Percentiles rank a stretch among this genome's conserved stretches.
phyloP scores from a whole-genome alignment of 2,797 vertebrate genomes.

The Lutjanus campechanus region DNA sequence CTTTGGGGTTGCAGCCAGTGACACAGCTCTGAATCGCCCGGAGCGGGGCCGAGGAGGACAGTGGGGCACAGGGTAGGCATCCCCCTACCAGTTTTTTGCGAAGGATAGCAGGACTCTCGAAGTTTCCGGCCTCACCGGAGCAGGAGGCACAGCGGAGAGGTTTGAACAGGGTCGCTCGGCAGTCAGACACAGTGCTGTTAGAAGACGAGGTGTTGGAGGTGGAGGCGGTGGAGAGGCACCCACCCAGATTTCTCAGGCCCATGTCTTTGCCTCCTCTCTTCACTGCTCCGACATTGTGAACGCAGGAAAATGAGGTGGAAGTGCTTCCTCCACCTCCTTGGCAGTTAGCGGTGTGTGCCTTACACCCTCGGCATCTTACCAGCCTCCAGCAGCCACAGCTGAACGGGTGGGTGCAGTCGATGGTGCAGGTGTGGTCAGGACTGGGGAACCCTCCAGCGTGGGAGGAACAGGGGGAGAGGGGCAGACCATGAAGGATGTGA shows the following conservation, averaged over 20 bases:
- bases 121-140: slow-evolving; percentile 80
- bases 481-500: slow-evolving; percentile 80
- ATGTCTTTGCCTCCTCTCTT: slow-evolving; percentile 78
- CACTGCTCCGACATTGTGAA: slow-evolving; percentile 73
- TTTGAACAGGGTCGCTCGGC: slow-evolving; percentile 81
- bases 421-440: slow-evolving; percentile 88
- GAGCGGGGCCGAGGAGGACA: slow-evolving; percentile 85
- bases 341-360: slow-evolving; percentile 73
- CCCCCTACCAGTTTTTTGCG: slow-evolving; percentile 86
- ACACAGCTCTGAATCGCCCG: slow-evolving; percentile 88
- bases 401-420: slow-evolving; percentile 87
- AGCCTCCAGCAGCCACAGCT: slow-evolving; percentile 90
- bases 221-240: slow-evolving; percentile 86
- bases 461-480: slow-evolving; percentile 85
- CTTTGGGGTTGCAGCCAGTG: slow-evolving; percentile 87
- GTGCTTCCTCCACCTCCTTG: slow-evolving; percentile 79
- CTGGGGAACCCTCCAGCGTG: slow-evolving; percentile 85
- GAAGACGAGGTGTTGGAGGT: slow-evolving; percentile 88
- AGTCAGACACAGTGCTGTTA: slow-evolving; percentile 86
- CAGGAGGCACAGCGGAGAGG: slow-evolving; percentile 86
- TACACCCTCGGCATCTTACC: slow-evolving; percentile 82
- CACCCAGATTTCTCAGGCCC: slow-evolving; percentile 85
- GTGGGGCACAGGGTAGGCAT: slow-evolving; percentile 86
- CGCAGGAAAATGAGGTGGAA: slow-evolving; percentile 82
- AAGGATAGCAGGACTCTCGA: slow-evolving; percentile 86